A percentile compares a stretch with the other conserved stretches of the same genome.
Conservation (phyloP, 2,113 vertebrate genomes). For the Steatornis caripensis region DNA sequence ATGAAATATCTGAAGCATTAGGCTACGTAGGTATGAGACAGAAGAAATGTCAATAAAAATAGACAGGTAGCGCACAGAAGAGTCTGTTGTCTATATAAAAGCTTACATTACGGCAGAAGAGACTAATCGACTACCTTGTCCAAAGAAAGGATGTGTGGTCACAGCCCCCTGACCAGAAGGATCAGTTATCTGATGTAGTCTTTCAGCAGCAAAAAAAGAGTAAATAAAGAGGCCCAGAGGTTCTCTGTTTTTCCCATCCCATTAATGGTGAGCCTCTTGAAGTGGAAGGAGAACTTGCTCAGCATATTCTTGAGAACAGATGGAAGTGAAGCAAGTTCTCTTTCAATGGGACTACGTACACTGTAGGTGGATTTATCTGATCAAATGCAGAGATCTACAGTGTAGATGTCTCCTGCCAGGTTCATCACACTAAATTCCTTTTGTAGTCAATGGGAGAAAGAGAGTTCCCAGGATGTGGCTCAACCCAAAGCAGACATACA, state of each 20-base stretch:
- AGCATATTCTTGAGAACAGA: not conserved
- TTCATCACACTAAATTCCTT: not conserved
- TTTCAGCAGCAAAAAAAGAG: not conserved
- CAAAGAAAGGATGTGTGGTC: not conserved
- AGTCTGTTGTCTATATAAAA: not conserved
- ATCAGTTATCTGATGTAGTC: not conserved
- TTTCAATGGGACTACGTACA: not conserved
- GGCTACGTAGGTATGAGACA: not conserved
- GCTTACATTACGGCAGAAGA: not conserved
- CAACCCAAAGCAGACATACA: not conserved
- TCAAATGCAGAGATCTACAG: conserved; percentile 11
- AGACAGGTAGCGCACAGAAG: not conserved
- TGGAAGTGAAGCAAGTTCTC: not conserved
- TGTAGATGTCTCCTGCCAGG: conserved; percentile 31
- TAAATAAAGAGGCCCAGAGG: not conserved
- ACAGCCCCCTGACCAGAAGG: not conserved
- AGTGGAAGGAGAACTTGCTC: not conserved
- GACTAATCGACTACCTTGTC: not conserved
- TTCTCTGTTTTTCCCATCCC: not conserved
- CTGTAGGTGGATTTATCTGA: conserved; percentile 50
- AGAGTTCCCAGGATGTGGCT: conserved; percentile 6
- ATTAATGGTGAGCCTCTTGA: not conserved
- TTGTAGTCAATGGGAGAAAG: not conserved
- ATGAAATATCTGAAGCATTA: not conserved
- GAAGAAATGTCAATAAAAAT: not conserved